Percentiles rank a stretch among this genome's conserved stretches.
These are phyloP conservation scores for Dascyllus trimaculatus DNA, from an alignment of 2,113 vertebrate species.

Conservation along the genomic window DNA sequence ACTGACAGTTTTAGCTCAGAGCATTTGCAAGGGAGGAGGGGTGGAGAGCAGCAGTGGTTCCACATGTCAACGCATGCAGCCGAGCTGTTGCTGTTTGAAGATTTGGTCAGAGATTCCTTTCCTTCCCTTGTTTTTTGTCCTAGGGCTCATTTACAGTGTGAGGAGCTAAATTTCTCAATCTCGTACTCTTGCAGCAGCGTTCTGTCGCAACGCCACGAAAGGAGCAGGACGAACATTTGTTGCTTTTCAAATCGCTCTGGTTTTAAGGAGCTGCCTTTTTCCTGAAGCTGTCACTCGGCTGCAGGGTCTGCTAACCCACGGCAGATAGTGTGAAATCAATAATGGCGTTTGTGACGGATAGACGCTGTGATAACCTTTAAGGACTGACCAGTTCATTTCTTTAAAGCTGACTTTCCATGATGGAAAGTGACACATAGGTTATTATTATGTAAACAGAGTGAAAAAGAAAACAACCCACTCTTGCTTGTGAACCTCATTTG, in stretches of 20 bases:
- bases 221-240: not conserved
- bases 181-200: not conserved
- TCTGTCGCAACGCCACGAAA: not conserved
- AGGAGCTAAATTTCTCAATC: conserved; percentile 12
- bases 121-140: not conserved
- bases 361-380: not conserved
- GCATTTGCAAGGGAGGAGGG: conserved; percentile 1
- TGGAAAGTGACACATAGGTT: conserved; percentile 6
- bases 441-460: not conserved
- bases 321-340: not conserved
- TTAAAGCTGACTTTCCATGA: conserved; percentile 1
- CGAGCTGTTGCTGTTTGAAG: not conserved
- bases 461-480: not conserved
- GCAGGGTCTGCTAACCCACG: not conserved
- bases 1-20: conserved; percentile 9
- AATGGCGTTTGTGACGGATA: conserved; percentile 30
- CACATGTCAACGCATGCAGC: conserved; percentile 62
- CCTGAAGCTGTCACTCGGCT: not conserved
- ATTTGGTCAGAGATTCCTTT: conserved; percentile 3
- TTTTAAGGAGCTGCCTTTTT: not conserved
- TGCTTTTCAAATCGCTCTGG: too few relatives aligned
- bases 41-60: not conserved
- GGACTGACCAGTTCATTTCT: not conserved
- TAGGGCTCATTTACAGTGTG: not conserved
- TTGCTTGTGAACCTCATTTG: conserved; percentile 7